Base-by-base conservation (phyloP, 2,113 vertebrate genomes). In the Centropus unirufus region DNA sequence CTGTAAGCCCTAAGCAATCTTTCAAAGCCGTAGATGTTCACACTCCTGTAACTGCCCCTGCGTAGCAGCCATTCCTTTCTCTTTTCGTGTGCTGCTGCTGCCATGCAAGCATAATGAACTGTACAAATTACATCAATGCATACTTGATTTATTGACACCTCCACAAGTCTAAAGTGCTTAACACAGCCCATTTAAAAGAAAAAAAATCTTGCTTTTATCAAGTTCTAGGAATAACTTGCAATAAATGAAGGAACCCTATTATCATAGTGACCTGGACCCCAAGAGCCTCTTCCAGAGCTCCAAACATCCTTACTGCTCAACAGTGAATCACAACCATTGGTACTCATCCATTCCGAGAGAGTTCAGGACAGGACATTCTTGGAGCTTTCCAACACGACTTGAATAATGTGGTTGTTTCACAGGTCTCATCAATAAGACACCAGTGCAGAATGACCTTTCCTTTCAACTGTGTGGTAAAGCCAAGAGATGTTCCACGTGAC, bases 281-380 rank as follows among this genome's bases (percentile, higher is more conserved):
- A 8, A 40, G 24, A 23, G 19, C 34, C 12, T 27, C 58, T 61
- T 91, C 30, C 36, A 74, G 30, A 57, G 12, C 36, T 81, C 47
- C 34, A 26, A 62, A 32, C 6, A 49, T 23, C 51, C 59, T 32
- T 30, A 29, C 9, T 12, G 16, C 14, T 73, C 49, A 32, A 13
- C 29, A 9, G 20, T 21, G 36, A 8, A 24, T 13, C 2, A 3
- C 1, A 20, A n/a, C 16, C 18, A 1, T 1, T 40, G 36, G 40
- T 39, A 49, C 40, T 39, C 12, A 18, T 22, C 6, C 15, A 9
- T 61, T 79, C 22, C 20, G 70, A 67, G 52, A 7, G 10, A 6
- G 24, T 0, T 44, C 62, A 61, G 34, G 26, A 34, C 0, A 75
- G 36, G 77, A 42, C 27, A 44, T 3, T 4, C 36, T 9, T 12